A percentile compares a stretch with the other conserved stretches of the same genome.
Conservation (phyloP, 1,140 invertebrate species). For the Papilio polyxenes region DNA sequence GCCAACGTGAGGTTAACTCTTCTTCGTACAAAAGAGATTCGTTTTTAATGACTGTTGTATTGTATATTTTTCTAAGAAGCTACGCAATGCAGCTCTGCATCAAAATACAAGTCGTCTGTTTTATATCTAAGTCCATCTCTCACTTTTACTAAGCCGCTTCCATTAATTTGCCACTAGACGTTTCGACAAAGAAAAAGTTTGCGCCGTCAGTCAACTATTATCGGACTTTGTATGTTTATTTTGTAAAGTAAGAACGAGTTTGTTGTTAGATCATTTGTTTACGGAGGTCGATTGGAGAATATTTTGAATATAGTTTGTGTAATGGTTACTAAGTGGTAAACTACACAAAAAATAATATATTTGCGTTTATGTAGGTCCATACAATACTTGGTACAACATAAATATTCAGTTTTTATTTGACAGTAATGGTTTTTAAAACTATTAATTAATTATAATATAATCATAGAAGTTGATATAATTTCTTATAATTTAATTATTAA, state of each 20-base stretch:
- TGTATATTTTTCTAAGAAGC: not conserved
- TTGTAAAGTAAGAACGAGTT: not conserved
- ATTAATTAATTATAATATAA: no score
- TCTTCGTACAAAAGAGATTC: not conserved
- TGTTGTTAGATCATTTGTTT: not conserved
- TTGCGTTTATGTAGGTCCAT: not conserved
- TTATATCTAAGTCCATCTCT: not conserved
- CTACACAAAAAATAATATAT: not conserved
- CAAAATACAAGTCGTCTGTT: not conserved
- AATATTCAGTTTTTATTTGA: not conserved
- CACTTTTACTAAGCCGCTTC: slow-evolving; percentile 5
- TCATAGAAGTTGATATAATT: no score
- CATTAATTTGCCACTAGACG: not conserved
- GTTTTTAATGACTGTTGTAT: not conserved
- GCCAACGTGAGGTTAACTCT: no score
- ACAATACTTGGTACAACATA: not conserved
- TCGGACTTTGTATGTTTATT: slow-evolving; percentile 26
- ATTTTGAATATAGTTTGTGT: not conserved
- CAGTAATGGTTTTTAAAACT: not conserved
- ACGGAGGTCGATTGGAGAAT: slow-evolving; percentile 4
- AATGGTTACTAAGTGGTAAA: not conserved
- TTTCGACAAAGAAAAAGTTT: slow-evolving; percentile 18
- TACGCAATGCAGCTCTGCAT: not conserved
- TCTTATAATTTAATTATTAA: no score
- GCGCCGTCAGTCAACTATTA: slow-evolving; percentile 16